Percentiles rank a stretch among this genome's conserved stretches.
Evolutionary conservation across 2,113 vertebrate species (phyloP).

Genomic region (Malaclemys terrapin): DNA sequence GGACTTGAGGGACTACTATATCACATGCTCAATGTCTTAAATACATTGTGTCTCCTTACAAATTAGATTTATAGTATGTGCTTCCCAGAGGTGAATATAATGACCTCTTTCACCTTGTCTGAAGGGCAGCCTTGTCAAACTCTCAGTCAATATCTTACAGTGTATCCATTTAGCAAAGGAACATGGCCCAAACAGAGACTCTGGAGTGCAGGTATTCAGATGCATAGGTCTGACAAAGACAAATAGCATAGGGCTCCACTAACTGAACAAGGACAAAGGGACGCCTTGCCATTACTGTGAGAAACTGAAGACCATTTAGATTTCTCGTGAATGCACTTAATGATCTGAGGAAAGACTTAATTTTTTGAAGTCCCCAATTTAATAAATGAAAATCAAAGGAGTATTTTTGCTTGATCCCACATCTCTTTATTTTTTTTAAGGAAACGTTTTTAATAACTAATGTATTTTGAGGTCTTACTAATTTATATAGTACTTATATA

Average conservation of each 20-base stretch:
- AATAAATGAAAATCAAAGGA: slow-evolving; percentile 59
- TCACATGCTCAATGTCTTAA: slow-evolving; percentile 38
- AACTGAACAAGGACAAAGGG: slow-evolving; percentile 91
- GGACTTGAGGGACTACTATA: not conserved
- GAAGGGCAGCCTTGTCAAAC: slow-evolving; percentile 77
- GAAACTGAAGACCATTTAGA: slow-evolving; percentile 71
- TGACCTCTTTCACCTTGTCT: slow-evolving; percentile 81
- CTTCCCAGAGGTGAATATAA: slow-evolving; percentile 72
- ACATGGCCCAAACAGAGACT: slow-evolving; percentile 76
- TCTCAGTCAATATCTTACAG: slow-evolving; percentile 76
- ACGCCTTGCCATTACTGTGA: slow-evolving; percentile 73
- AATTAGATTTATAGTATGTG: slow-evolving; percentile 63
- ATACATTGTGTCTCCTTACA: slow-evolving; percentile 58
- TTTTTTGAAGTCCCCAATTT: slow-evolving; percentile 72
- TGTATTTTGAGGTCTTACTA: slow-evolving; percentile 29
- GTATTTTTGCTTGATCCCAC: slow-evolving; percentile 66
- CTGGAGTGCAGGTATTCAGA: slow-evolving; percentile 78
- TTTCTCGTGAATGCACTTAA: slow-evolving; percentile 71
- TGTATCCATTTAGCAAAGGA: slow-evolving; percentile 83
- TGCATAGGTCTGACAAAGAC: slow-evolving; percentile 88
- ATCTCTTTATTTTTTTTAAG: not conserved
- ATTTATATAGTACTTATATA: slow-evolving; percentile 31
- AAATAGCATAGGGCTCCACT: slow-evolving; percentile 83
- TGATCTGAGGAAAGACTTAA: slow-evolving; percentile 72
- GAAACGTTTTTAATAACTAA: slow-evolving; percentile 55